These are phyloP conservation scores for Chromis chromis DNA, from an alignment of 2,797 vertebrate species.

Conservation along the genomic window DNA sequence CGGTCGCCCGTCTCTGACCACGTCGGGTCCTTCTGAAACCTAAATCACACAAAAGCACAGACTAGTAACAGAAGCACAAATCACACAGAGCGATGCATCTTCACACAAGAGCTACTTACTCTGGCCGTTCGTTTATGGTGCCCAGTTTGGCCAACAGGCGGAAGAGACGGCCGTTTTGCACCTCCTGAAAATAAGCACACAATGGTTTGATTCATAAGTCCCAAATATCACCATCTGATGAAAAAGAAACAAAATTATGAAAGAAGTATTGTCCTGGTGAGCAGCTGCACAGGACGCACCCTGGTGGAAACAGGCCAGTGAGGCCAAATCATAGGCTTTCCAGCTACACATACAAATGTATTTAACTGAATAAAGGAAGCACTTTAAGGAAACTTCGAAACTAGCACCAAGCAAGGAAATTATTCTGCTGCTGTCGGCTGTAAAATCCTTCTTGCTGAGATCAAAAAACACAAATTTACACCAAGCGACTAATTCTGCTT, in stretches of 20 bases:
- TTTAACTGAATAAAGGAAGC: background rate
- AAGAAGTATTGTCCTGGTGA: background rate
- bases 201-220: background rate
- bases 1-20: constrained; percentile 99
- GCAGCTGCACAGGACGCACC: background rate
- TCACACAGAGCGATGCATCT: background rate
- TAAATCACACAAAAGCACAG: constrained; percentile 60
- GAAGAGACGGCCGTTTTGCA: constrained; percentile 98
- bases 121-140: constrained; percentile 99
- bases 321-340: background rate
- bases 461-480: too few species aligned
- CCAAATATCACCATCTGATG: background rate
- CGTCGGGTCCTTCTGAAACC: constrained; percentile 98
- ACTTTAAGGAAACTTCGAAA: background rate
- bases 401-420: background rate
- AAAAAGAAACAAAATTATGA: background rate
- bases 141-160: constrained; percentile 98
- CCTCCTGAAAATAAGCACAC: constrained; percentile 88
- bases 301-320: background rate
- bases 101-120: constrained; percentile 85
- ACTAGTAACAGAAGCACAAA: background rate
- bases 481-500: background rate
- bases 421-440: background rate
- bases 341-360: background rate
- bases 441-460: background rate